A percentile compares a stretch with the other conserved stretches of the same genome.
These are phyloP conservation scores for Python bivittatus DNA, from an alignment of 2,113 vertebrate genomes.

Conservation along the genomic window DNA sequence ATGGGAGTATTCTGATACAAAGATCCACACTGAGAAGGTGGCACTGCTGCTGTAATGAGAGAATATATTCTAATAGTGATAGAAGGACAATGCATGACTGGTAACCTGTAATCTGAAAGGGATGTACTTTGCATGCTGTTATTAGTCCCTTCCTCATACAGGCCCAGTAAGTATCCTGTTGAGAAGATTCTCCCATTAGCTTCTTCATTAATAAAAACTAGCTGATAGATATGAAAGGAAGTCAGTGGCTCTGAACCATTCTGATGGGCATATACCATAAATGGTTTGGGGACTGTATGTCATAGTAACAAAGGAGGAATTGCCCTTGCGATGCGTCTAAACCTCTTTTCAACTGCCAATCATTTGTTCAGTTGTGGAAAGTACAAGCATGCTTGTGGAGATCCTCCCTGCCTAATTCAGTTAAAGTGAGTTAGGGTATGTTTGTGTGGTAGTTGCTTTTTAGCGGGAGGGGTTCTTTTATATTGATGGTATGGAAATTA, in stretches of 20 bases:
- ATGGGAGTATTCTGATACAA: conserved; percentile 13
- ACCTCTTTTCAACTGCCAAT: background rate
- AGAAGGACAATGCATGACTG: background rate
- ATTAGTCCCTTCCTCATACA: background rate
- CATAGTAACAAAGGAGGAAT: background rate
- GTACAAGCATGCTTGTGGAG: background rate
- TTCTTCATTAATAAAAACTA: background rate
- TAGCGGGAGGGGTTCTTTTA: background rate
- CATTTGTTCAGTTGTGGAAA: background rate
- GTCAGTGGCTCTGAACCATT: background rate
- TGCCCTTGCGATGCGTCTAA: background rate
- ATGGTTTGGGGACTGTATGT: background rate
- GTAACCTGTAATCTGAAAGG: background rate
- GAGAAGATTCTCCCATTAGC: background rate
- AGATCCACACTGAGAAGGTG: background rate
- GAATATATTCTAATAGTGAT: background rate
- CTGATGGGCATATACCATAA: background rate
- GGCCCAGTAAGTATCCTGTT: background rate
- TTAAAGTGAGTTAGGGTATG: background rate
- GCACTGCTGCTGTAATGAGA: background rate
- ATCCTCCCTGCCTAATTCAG: background rate
- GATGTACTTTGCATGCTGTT: background rate
- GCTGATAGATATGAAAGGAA: background rate
- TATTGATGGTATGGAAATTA: background rate
- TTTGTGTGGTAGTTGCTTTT: no score